Conservation (phyloP, 1,140 invertebrate genomes). For the Asbolus verrucosus region DNA sequence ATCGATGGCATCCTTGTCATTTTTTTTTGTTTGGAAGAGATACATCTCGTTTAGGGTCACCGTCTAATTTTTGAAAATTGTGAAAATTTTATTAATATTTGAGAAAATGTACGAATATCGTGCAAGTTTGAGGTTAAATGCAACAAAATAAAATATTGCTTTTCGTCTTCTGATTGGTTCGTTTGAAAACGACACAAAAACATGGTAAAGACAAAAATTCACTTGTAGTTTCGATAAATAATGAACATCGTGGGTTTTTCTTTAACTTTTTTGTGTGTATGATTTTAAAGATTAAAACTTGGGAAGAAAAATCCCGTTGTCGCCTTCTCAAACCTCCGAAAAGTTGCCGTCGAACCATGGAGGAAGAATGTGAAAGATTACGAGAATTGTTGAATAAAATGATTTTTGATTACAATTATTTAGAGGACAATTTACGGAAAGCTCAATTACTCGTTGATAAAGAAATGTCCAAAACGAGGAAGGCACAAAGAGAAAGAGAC, state of each 20-base stretch:
- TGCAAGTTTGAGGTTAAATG: too few species aligned
- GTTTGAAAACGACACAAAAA: too few species aligned
- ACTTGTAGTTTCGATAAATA: neutral
- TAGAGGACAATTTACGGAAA: conserved; percentile 83
- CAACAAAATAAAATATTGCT: too few species aligned
- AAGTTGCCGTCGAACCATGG: too few species aligned
- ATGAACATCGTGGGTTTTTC: neutral
- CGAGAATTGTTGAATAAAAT: conserved; percentile 54
- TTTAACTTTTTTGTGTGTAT: conserved; percentile 34
- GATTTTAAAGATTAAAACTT: conserved; percentile 53
- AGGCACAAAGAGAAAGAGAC: conserved; percentile 74
- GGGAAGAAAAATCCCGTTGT: conserved; percentile 48
- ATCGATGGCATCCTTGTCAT: too few species aligned
- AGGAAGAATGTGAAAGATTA: conserved; percentile 56
- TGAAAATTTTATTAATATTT: too few species aligned
- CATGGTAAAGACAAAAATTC: neutral
- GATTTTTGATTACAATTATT: conserved; percentile 64
- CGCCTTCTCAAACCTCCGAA: too few species aligned
- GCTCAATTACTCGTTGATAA: conserved; percentile 81
- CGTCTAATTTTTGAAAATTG: too few species aligned
- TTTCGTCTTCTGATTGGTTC: neutral
- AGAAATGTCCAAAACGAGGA: conserved; percentile 76
- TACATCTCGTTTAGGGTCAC: too few species aligned
- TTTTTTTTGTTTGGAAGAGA: too few species aligned
- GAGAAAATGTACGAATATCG: too few species aligned